Percentiles rank a stretch among this genome's conserved stretches.
These are phyloP conservation scores for Dascyllus trimaculatus DNA, from an alignment of 2,113 vertebrate genomes.

Conservation along the genomic window DNA sequence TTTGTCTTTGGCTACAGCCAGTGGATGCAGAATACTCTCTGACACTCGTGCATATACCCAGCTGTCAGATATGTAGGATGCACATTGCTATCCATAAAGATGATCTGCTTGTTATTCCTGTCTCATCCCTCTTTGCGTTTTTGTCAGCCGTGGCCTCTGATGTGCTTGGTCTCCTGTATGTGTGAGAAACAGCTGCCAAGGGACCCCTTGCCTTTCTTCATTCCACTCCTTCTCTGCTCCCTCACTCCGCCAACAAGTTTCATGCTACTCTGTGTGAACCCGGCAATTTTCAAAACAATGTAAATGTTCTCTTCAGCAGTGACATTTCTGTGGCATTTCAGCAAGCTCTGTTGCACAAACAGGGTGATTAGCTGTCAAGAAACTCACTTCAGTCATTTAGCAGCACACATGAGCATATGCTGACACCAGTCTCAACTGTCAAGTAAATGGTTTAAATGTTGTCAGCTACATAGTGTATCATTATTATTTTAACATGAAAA, in stretches of 20 bases:
- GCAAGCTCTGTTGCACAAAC: conserved; percentile 33
- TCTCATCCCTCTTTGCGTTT: conserved; percentile 59
- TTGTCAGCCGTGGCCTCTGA: conserved; percentile 79
- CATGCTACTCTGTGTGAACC: conserved; percentile 81
- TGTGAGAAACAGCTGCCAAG: conserved; percentile 77
- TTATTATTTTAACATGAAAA: conserved; percentile 41
- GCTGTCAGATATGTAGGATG: conserved; percentile 34
- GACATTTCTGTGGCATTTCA: conserved; percentile 76
- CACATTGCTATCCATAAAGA: conserved; percentile 65
- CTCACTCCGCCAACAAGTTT: conserved; percentile 68
- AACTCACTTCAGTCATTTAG: conserved; percentile 52
- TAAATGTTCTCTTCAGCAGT: conserved; percentile 55
- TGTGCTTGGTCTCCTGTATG: conserved; percentile 58
- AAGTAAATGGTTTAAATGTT: conserved; percentile 42
- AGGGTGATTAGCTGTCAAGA: conserved; percentile 65
- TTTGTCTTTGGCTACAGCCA: conserved; percentile 52
- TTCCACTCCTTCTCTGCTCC: conserved; percentile 17
- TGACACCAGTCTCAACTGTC: conserved; percentile 47
- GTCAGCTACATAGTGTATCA: conserved; percentile 11
- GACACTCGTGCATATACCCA: background rate
- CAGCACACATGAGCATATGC: conserved; percentile 33
- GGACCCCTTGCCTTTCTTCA: conserved; percentile 54
- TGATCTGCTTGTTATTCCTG: conserved; percentile 74
- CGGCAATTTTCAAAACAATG: conserved; percentile 61
- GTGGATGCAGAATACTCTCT: conserved; percentile 2